Base-by-base conservation (phyloP, 2,113 vertebrate genomes). In the Manacus vitellinus region DNA sequence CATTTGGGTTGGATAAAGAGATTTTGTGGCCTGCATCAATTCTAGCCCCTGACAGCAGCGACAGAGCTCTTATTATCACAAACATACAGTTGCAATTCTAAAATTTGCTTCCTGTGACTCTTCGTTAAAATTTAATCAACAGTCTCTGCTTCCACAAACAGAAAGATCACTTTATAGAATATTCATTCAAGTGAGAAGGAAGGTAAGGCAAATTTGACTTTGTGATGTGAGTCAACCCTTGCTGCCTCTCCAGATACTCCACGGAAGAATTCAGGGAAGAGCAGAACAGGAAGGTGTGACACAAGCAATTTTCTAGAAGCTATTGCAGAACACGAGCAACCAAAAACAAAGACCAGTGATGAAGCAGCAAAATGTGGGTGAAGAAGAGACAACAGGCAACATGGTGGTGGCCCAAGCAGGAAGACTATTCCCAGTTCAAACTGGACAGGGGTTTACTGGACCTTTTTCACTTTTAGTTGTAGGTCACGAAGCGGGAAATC, bases 21-120 rank as follows among this genome's bases (percentile, higher is more conserved):
- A 95, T 97, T 91, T 94, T 95, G 94, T 88, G 93, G 95, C 94
- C 83, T 97, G 52, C 94, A 95, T 97, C 84, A 95, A 96, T 96
- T 94, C 73, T 82, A 91, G 70, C 30, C 87, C 95, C 94, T 95
- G 94, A 97, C 96, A 96, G 93, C 96, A 96, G 88, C 91, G 95
- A 96, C 93, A 92, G 94, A 96, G 91, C 84, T 91, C 80, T 95
- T 86, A 94, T 95, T 96, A 95, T 89, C 91, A 85, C 91, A 96
- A 94, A 85, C 95, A 96, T 81, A 89, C 70, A 96, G 86, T 84
- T 89, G 62, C 87, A 91, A 92, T 94, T 94, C 79, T 88, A 93
- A 93, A 95, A 96, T 94, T 94, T 95, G 81, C 81, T 97, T 97
- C 93, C 93, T 95, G 74, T 89, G 93, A 85, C 84, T 96, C 80